Base-by-base conservation (phyloP, 2,888 invertebrate genomes). In the Microchrysa polita region DNA sequence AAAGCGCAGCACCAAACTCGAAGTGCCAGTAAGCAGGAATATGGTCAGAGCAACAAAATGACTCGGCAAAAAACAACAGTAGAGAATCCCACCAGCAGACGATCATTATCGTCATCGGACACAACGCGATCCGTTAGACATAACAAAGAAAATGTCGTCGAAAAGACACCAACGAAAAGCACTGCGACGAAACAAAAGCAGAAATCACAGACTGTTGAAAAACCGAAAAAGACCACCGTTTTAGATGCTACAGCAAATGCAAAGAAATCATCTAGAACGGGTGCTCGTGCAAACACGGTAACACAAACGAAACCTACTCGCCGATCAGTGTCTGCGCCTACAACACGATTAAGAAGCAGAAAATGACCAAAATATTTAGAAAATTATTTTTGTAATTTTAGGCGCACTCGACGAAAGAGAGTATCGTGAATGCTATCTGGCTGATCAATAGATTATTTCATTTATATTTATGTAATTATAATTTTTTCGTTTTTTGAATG, bases 21-120 rank as follows among this genome's bases (percentile, higher is more conserved):
- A 61, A 75, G 74, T 48, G 20, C 44, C 42, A 22, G 52, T 1
- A 75, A 74, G 34, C 65, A 67, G 14, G 63, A 75, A 16, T 59
- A 20, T 12, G 55, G 42, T 9, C 53, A 55, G 1, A 74, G 72
- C 27, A 60, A 16, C 5, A 60, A 67, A 18, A 44, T 75, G 12
- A 75, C 74, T 0, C 65, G 74, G 27, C 72, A 67, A 60, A 65
- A 52, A 34, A 5, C 61, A 9, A 72, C 67, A 7, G n/a, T n/a
- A n/a, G 67, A 67, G 1, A 52, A 44, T 40, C 23, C 44, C 14
- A 5, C 44, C n/a, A 34, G 27, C 2, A 34, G 27, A 7, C 27
- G 7, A 7, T 34, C 27, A 7, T 34, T 34, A 5, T 7, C 2
- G 7, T 7, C 27, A 34, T 5, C 27, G 4, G 7, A 7, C 23